Percentiles rank a stretch among this genome's conserved stretches.
These are phyloP conservation scores for Gnatocerus cornutus DNA, from an alignment of 2,888 invertebrate genomes.

Conservation along the genomic window DNA sequence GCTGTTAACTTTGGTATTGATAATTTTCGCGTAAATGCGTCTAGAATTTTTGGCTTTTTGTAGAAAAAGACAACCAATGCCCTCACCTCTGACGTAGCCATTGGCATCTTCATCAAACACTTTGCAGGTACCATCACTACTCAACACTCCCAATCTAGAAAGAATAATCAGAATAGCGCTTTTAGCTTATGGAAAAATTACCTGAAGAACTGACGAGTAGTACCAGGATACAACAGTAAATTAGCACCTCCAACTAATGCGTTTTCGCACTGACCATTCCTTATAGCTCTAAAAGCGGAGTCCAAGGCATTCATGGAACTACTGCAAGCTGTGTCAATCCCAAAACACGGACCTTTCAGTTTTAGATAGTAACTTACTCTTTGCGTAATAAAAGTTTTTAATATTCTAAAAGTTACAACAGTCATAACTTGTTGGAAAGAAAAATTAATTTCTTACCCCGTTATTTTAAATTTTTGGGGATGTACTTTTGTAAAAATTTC, in stretches of 20 bases:
- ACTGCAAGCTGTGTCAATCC: conserved; percentile 92
- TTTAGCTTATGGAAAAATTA: conserved; percentile 56
- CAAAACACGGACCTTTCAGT: conserved; percentile 90
- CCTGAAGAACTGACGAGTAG: conserved; percentile 87
- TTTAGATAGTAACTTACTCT: conserved; percentile 90
- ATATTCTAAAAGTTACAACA: conserved; percentile 78
- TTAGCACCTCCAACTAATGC: too few relatives aligned
- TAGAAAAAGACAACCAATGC: conserved; percentile 80
- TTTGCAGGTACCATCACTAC: too few relatives aligned
- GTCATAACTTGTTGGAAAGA: too few relatives aligned
- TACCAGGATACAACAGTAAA: conserved; percentile 87
- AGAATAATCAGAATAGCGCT: not conserved
- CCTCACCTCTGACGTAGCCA: conserved; percentile 88
- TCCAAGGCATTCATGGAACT: conserved; percentile 90
- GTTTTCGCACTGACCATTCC: conserved; percentile 86
- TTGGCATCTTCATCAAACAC: conserved; percentile 89
- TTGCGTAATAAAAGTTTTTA: conserved; percentile 82
- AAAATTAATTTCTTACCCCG: conserved; percentile 68
- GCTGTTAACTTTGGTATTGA: conserved; percentile 63
- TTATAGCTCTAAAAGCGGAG: conserved; percentile 82
- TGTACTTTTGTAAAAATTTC: not conserved
- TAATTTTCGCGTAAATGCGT: conserved; percentile 72
- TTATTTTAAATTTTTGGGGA: not conserved
- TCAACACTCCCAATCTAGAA: conserved; percentile 80
- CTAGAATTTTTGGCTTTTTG: conserved; percentile 77